Evolutionary conservation across 2,888 invertebrate genomes (phyloP), one percentile per base, ranked within the genome.

Genomic region (Drosophila merina): DNA sequence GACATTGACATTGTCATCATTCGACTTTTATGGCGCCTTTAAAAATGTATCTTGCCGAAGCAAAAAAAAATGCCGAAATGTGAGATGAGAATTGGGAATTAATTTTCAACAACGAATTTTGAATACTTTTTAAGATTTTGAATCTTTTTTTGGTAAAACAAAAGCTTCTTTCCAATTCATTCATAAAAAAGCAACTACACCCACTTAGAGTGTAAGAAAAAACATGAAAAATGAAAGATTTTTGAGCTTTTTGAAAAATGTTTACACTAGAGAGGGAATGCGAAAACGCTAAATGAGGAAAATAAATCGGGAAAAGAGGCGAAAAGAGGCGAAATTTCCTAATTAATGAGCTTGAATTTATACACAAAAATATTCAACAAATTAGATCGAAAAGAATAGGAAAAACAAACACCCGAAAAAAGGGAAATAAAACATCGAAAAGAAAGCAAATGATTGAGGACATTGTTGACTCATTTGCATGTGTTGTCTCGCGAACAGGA

Each of bases 11-110:
- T 86, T 85, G 85, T 84, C 85, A 86, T 79, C 72, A 69, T 79
- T 79, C 75, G 84, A 86, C 86, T 83, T 85, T 85, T 85, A 85
- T 86, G 85, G 86, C 86, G 86, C 77, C 84, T 85, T 64, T 81
- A 81, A 85, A 83, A 84, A 80, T 77, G 70, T 82, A 77, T 85
- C 72, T 76, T 73, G 58, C 68, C 69, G 51, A 55, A 59, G 52
- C 51, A 40, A 50, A 40, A 50, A 40, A 50, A 50, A 57, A 50
- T 51, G 59, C 40, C 69, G 59, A 70, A 56, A 56, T 50, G 52
- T 54, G 47, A 72, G 57, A n/a, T 63, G 62, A 7, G 28, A 63
- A 47, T 28, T n/a, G 12, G 20, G 40, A 40, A 14, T 2, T 1
- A 1, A 5, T 4, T 0, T 0, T 1, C 4, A 3, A 26, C 30